A percentile compares a stretch with the other conserved stretches of the same genome.
Evolutionary conservation across 2,113 vertebrate genomes (phyloP).

Genomic region (Lontra canadensis): DNA sequence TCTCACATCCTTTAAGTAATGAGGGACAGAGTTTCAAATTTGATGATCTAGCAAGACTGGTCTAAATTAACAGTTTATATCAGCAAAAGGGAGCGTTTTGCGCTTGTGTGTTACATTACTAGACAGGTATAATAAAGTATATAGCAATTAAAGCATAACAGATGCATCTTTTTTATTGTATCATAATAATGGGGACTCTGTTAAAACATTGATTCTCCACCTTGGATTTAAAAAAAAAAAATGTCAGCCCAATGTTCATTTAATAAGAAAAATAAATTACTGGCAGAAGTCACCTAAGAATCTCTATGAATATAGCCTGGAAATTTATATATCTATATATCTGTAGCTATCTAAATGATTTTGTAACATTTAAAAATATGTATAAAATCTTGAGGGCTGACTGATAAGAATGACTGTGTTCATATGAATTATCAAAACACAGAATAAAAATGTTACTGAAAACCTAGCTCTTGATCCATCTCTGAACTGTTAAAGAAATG

Average conservation of each 20-base stretch:
- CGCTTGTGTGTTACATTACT: background rate
- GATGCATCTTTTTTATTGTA: background rate
- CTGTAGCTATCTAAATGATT: no score
- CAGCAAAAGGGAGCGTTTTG: background rate
- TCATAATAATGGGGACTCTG: background rate
- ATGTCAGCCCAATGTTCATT: background rate
- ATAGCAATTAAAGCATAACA: background rate
- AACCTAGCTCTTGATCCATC: background rate
- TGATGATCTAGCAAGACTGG: background rate
- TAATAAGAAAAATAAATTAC: background rate
- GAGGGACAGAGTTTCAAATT: background rate
- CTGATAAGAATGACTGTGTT: background rate
- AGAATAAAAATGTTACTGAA: slow-evolving; percentile 19
- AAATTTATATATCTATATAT: background rate
- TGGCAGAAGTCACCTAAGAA: background rate
- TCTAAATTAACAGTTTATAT: background rate
- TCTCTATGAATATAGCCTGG: background rate
- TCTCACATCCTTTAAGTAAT: background rate
- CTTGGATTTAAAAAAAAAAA: background rate
- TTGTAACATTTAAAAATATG: background rate
- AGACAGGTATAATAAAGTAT: background rate
- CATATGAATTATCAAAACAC: background rate
- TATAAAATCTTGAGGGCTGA: background rate
- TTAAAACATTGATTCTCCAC: background rate
- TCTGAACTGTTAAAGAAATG: background rate